Base-by-base conservation (phyloP, 2,888 invertebrate species). In the Augiades crinisus region DNA sequence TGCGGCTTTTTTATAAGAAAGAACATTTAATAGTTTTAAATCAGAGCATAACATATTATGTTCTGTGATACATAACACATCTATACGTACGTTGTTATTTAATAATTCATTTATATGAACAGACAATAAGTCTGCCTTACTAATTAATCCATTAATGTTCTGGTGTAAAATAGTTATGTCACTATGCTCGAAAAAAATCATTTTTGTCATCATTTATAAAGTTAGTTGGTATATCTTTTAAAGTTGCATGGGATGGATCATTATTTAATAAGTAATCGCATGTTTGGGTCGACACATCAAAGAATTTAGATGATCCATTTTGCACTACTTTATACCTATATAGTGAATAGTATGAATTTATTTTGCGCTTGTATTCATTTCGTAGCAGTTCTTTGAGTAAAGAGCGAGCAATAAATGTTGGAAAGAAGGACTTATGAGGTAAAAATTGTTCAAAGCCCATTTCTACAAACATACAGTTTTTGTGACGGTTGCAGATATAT, bases 341-440 rank as follows among this genome's bases (percentile, higher is more conserved):
- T 7, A 22, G 5, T 22, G 22, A 5, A 7, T 22, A 7, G 7
- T 22, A 22, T 6, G 22, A 5, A 22, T 22, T 22, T 6, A 22
- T 22, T 36, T 36, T 50, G 6, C 16, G 37, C 40, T 38, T 16
- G 40, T 54, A 50, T 22, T 50, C 41, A 10, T 27, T 17, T 4
- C 43, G 41, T 22, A 55, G 10, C 7, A 51, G 24, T 43, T 56
- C 53, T 41, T 38, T 46, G n/a, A 53, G 46, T 14, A 53, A 5
- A 8, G 7, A 22, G 2, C 52, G 37, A 30, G 45, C 37, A 5
- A 47, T 24, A n/a, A 27, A 33, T 12, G 33, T 21, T 13, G 44
- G 3, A 8, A 41, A 43, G 10, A 30, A 31, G 7, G 5, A 36
- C 24, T 41, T 40, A 19, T 14, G 8, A 5, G 54, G 54, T 43